Percentiles rank a stretch among this genome's conserved stretches.
phyloP scores from a whole-genome alignment of 2,113 vertebrate genomes.

The Platichthys stellatus region DNA sequence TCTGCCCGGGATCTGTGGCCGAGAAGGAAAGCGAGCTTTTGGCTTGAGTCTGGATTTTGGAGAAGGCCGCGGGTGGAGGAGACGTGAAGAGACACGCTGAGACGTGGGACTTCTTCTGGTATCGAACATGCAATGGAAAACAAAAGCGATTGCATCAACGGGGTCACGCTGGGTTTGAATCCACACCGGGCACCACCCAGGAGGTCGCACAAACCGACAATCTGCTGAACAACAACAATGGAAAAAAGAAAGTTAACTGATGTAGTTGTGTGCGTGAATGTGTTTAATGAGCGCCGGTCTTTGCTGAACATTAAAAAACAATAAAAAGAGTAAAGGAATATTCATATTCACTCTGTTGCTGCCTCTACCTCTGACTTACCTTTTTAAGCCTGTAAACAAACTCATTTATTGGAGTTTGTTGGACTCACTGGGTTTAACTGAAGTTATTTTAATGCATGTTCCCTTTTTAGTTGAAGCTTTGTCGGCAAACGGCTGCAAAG shows the following conservation, averaged over 20 bases:
- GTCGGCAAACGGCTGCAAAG: not conserved
- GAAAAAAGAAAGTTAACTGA: constrained; percentile 4
- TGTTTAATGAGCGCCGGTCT: not conserved
- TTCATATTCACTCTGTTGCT: not conserved
- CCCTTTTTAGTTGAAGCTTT: constrained; percentile 9
- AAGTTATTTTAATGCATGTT: not conserved
- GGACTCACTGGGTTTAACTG: not conserved
- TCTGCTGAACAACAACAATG: not conserved
- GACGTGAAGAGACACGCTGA: constrained; percentile 41
- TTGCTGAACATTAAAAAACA: too few relatives aligned
- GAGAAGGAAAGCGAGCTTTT: constrained; percentile 32
- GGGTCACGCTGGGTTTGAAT: not conserved
- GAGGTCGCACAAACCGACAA: not conserved
- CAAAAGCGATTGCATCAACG: constrained; percentile 50
- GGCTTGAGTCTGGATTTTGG: constrained; percentile 46
- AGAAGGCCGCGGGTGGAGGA: constrained; percentile 29
- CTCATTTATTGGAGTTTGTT: not conserved
- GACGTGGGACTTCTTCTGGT: constrained; percentile 16
- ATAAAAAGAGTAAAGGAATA: too few relatives aligned
- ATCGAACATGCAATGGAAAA: constrained; percentile 27
- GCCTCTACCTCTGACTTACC: not conserved
- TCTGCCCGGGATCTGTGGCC: constrained; percentile 55
- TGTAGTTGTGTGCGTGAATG: too few relatives aligned
- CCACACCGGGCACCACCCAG: constrained; percentile 1
- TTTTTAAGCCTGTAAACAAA: not conserved